phyloP scores from a whole-genome alignment of 2,113 vertebrate species.

The Myrmecophaga tridactyla region DNA sequence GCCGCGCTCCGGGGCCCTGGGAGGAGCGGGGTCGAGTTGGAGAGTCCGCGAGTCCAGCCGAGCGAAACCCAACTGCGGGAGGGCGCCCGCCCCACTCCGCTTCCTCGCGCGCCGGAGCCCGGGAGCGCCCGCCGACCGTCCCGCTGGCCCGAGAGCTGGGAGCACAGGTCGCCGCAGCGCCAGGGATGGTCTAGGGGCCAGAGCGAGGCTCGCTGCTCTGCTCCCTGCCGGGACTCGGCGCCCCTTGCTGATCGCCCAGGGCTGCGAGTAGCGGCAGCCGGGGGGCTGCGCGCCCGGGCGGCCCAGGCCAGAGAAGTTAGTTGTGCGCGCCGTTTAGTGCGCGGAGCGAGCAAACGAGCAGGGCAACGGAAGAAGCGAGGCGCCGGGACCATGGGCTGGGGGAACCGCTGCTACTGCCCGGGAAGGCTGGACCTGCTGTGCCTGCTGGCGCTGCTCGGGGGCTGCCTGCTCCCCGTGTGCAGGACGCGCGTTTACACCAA shows the following conservation, averaged over 20 bases:
- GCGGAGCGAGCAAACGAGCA: not conserved
- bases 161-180: conserved; percentile 55
- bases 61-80: conserved; percentile 45
- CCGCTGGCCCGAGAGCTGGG: conserved; percentile 59
- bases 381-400: conserved; percentile 88
- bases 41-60: not conserved
- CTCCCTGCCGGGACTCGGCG: conserved; percentile 72
- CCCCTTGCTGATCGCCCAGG: conserved; percentile 69
- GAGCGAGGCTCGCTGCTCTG: conserved; percentile 67
- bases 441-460: conserved; percentile 89
- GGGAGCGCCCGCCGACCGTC: conserved; percentile 25
- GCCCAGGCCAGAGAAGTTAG: conserved; percentile 77
- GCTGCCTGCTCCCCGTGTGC: conserved; percentile 90
- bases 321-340: conserved; percentile 65
- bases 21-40: conserved; percentile 50
- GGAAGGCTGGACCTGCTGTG: conserved; percentile 88
- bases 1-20: conserved; percentile 33
- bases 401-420: conserved; percentile 80
- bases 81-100: conserved; percentile 66
- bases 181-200: conserved; percentile 75
- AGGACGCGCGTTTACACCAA: conserved; percentile 96
- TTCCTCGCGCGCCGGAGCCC: conserved; percentile 34
- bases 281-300: conserved; percentile 70
- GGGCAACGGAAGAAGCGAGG: not conserved
- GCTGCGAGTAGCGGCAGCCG: conserved; percentile 34